phyloP scores from a whole-genome alignment of 2,113 vertebrate species.

The Pachyramphus minor region DNA sequence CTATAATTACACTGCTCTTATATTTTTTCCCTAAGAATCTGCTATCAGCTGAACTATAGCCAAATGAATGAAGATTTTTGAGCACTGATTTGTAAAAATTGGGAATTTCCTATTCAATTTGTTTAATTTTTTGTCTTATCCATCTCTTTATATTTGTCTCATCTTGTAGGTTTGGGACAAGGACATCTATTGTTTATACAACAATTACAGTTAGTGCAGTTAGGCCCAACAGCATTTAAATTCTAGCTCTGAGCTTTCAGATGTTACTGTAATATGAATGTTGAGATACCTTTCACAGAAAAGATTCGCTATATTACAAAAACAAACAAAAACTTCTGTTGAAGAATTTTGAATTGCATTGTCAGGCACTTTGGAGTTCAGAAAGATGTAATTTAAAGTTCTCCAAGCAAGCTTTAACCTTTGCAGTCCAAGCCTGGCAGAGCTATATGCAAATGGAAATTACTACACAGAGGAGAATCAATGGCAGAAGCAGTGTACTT shows the following conservation, averaged over 20 bases:
- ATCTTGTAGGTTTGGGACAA: not conserved
- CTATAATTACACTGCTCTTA: not conserved
- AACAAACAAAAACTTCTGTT: not conserved
- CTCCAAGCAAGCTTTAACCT: not conserved
- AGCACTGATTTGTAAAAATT: not conserved
- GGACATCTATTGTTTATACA: not conserved
- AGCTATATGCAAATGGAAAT: not conserved
- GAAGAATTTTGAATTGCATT: not conserved
- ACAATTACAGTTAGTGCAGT: not conserved
- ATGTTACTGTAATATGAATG: not conserved
- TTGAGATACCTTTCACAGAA: not conserved
- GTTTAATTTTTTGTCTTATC: not conserved
- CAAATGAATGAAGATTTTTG: not conserved
- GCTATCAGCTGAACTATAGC: not conserved
- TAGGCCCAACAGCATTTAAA: not conserved
- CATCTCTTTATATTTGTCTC: not conserved
- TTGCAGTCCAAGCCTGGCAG: not conserved
- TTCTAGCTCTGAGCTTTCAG: not conserved
- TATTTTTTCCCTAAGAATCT: not conserved
- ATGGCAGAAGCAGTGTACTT: not conserved
- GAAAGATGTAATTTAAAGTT: not conserved
- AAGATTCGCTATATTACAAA: not conserved
- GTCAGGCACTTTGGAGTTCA: not conserved
- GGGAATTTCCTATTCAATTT: not conserved
- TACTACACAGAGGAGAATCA: not conserved